phyloP scores from a whole-genome alignment of 2,888 invertebrate genomes.

The Eudemis profundana region DNA sequence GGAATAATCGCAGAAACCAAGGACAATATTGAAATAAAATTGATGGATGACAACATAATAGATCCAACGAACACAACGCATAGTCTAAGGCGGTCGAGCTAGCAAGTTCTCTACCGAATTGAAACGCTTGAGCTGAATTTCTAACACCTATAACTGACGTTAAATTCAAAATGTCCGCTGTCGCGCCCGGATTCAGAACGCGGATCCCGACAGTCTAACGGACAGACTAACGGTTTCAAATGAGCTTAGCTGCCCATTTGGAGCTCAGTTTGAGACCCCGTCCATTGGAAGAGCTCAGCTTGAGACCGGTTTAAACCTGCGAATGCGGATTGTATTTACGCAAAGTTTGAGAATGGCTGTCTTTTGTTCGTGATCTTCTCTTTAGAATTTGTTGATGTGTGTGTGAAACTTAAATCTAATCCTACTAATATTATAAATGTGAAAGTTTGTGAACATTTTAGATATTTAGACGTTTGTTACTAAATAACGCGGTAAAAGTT shows the following conservation, averaged over 20 bases:
- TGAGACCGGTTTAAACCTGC: background rate
- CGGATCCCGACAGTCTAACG: background rate
- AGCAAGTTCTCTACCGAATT: too few species aligned
- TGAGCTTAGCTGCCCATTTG: conserved; percentile 25
- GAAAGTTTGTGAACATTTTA: too few species aligned
- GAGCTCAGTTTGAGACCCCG: conserved; percentile 9
- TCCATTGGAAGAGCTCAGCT: conserved; percentile 6
- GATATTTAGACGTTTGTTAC: too few species aligned
- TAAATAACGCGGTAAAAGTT: too few species aligned
- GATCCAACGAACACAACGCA: too few species aligned
- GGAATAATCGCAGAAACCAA: too few species aligned
- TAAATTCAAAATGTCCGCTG: conserved; percentile 20
- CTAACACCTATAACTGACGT: conserved; percentile 7
- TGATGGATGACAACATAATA: too few species aligned
- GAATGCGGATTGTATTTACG: conserved; percentile 12
- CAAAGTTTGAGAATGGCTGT: conserved; percentile 21
- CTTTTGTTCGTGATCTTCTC: conserved; percentile 14
- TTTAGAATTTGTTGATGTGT: conserved; percentile 16
- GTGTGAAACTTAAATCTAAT: conserved; percentile 25
- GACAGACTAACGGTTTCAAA: conserved; percentile 16
- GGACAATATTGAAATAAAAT: too few species aligned
- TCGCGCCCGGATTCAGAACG: conserved; percentile 10
- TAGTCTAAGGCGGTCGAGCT: too few species aligned
- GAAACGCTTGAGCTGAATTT: background rate
- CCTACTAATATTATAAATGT: too few species aligned